Conservation (phyloP, 2,888 invertebrate genomes). For the Cheilosia impressa region DNA sequence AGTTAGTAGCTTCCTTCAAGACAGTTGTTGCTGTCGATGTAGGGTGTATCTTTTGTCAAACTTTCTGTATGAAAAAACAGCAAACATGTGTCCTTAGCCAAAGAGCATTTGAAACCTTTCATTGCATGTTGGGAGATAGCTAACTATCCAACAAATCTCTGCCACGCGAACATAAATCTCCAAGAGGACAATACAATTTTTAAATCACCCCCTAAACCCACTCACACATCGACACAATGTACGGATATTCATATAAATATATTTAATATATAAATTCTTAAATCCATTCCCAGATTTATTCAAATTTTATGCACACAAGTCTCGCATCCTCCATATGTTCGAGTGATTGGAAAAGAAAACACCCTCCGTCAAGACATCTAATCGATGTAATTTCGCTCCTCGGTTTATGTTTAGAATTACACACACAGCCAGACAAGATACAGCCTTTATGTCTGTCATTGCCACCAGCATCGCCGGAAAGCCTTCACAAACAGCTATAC, state of each 20-base stretch:
- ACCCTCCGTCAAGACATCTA: conserved; percentile 56
- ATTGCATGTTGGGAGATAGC: too few species aligned
- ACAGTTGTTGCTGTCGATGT: too few species aligned
- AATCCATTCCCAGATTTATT: conserved; percentile 53
- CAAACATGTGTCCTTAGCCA: too few species aligned
- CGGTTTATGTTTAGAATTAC: conserved; percentile 25
- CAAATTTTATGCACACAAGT: conserved; percentile 62
- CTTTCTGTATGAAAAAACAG: too few species aligned
- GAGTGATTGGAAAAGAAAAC: conserved; percentile 60
- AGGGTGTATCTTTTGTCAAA: too few species aligned
- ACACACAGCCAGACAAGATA: conserved; percentile 15
- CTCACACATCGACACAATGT: background rate
- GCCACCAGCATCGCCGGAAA: conserved; percentile 63
- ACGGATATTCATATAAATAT: too few species aligned
- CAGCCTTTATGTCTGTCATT: conserved; percentile 45
- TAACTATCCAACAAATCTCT: too few species aligned
- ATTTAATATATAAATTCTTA: background rate
- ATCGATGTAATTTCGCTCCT: conserved; percentile 68
- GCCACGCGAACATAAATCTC: too few species aligned
- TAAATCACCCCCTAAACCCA: background rate
- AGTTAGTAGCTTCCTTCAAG: too few species aligned
- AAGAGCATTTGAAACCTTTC: too few species aligned
- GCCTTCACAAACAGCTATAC: conserved; percentile 38
- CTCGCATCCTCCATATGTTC: conserved; percentile 60
- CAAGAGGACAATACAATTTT: too few species aligned